Evolutionary conservation across 2,888 invertebrate species (phyloP), one percentile per base, ranked within the genome.

Genomic region (Lymantria dispar): DNA sequence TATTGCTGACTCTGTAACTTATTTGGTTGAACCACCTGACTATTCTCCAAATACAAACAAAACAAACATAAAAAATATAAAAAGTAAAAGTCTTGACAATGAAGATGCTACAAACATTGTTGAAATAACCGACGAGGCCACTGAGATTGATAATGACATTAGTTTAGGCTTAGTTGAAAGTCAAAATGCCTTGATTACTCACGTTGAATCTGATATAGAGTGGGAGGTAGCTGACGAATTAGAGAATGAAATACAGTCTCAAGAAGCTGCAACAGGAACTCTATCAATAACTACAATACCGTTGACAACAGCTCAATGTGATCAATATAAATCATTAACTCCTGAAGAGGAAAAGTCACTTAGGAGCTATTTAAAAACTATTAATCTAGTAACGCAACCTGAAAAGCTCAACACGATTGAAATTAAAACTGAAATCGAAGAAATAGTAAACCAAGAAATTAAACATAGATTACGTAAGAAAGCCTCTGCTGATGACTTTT

Each of bases 141-240:
- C 52, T 33, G 61, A 70, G 15, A 58, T 62, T 43, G 83, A 79
- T 53, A 72, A 78, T 48, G 78, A 79, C 33, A 74, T 68, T 52
- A 64, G 64, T 36, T 61, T 86, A 39, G 76, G 83, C 47, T 70
- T 92, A 51, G 81, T 87, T 48, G 91, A 92, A 50, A 86, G 83
- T 54, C 88, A 81, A 65, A 88, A 88, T 64, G 87, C 93, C 10
- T 76, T 94, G 29, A 88, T 95, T 11, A 92, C 93, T 38, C 95
- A 95, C 77, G 93, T 92, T 15, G 94, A 94, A 51, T 92, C 93
- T 0, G 94, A 94, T 60, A 79, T 92, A 37, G 93, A 94, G 65
- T 93, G 92, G 90, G 94, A 94, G 71, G 85, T 85, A 60, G 81
- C 89, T 0, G 82, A 86, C 45, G 89, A 92, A 36, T 68, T 92